A percentile compares a stretch with the other conserved stretches of the same genome.
These are phyloP conservation scores for Eutolmus rufibarbis DNA, from an alignment of 2,888 invertebrate species.

Conservation along the genomic window DNA sequence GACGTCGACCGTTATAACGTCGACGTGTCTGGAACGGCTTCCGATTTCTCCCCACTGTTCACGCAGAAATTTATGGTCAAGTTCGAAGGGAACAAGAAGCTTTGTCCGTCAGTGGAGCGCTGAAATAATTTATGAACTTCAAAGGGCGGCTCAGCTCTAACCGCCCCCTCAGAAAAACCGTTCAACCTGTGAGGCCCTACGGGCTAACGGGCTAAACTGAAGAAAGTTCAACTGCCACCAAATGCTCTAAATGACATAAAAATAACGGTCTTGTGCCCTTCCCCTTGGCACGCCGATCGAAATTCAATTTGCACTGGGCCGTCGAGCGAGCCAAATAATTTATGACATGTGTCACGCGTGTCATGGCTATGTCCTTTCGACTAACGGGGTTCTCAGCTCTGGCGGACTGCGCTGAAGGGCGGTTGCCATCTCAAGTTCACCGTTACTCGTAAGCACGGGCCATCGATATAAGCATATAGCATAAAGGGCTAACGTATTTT, in stretches of 20 bases:
- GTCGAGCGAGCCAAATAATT: not conserved
- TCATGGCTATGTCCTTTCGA: not conserved
- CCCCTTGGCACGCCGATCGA: not conserved
- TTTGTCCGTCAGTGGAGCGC: not conserved
- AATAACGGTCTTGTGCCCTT: not conserved
- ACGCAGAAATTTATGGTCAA: not conserved
- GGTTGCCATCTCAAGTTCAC: slow-evolving; percentile 5
- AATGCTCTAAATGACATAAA: not conserved
- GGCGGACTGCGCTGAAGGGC: not conserved
- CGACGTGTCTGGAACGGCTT: not conserved
- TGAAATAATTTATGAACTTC: not conserved
- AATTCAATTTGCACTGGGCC: not conserved
- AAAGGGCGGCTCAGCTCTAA: not conserved
- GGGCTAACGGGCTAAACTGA: not conserved
- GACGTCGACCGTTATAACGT: not conserved
- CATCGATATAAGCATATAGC: too few species aligned
- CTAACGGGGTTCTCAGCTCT: not conserved
- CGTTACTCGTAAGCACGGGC: not conserved
- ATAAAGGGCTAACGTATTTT: too few species aligned
- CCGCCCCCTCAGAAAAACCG: not conserved
- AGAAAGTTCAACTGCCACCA: not conserved
- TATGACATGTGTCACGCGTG: slow-evolving; percentile 5
- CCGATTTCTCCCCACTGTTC: not conserved
- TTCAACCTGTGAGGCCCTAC: not conserved
- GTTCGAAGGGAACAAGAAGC: not conserved